phyloP scores from a whole-genome alignment of 1,140 invertebrate genomes.

The Drosophila jambulina region DNA sequence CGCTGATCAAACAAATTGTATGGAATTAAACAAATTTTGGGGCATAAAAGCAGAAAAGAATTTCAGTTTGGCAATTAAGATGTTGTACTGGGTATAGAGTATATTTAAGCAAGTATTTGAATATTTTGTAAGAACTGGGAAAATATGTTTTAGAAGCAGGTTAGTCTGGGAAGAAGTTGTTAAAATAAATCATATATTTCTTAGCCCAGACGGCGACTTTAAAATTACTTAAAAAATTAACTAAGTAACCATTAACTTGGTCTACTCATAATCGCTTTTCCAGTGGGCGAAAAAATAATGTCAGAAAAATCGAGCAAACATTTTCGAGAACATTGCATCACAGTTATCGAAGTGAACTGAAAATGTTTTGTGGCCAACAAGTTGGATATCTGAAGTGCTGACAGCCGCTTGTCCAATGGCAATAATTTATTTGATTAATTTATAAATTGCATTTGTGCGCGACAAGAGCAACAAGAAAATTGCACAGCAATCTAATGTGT shows the following conservation, averaged over 20 bases:
- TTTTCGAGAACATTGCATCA: conserved; percentile 17
- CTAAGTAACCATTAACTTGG: background rate
- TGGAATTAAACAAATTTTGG: conserved; percentile 23
- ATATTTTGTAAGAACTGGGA: background rate
- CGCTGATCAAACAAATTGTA: conserved; percentile 28
- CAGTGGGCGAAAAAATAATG: conserved; percentile 17
- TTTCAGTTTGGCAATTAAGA: conserved; percentile 15
- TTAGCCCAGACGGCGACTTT: conserved; percentile 1
- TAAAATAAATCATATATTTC: background rate
- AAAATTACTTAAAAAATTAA: background rate
- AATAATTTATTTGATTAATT: conserved; percentile 84
- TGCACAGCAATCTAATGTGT: conserved; percentile 63
- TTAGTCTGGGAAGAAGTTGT: background rate
- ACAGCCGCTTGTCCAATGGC: conserved; percentile 63
- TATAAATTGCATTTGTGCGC: conserved; percentile 68
- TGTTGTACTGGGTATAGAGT: too few relatives aligned
- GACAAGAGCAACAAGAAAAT: conserved; percentile 77
- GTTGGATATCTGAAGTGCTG: conserved; percentile 12
- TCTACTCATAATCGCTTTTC: background rate
- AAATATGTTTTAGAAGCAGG: background rate
- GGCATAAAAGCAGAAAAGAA: conserved; percentile 1
- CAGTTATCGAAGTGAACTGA: conserved; percentile 4
- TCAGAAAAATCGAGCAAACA: conserved; percentile 8
- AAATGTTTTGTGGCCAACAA: conserved; percentile 51
- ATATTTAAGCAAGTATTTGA: background rate